These are phyloP conservation scores for Motacilla alba DNA, from an alignment of 2,113 vertebrate species.

Conservation along the genomic window DNA sequence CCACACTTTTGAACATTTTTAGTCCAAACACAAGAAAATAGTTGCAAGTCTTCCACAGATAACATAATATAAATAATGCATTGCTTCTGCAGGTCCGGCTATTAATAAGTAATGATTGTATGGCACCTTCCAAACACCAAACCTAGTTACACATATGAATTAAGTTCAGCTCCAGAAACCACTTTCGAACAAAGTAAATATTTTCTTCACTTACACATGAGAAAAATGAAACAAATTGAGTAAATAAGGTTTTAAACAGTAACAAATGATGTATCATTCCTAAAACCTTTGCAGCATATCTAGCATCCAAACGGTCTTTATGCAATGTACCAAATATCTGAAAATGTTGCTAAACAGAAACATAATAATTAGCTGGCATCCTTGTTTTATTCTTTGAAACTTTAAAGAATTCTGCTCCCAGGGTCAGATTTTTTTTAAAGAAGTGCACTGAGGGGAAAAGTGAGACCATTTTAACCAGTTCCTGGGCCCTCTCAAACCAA, in stretches of 20 bases:
- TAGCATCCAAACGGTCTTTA: not conserved
- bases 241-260: conserved; percentile 33
- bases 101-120: conserved; percentile 52
- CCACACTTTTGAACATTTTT: conserved; percentile 3
- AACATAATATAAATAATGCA: conserved; percentile 54
- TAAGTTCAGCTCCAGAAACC: conserved; percentile 41
- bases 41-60: conserved; percentile 16
- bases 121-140: conserved; percentile 60
- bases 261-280: conserved; percentile 31
- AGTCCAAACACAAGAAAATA: conserved; percentile 33
- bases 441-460: not conserved
- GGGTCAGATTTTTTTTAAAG: not conserved
- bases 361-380: not conserved
- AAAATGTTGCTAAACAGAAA: not conserved
- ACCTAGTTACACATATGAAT: conserved; percentile 63
- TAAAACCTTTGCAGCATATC: not conserved
- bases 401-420: not conserved
- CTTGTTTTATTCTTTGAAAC: not conserved
- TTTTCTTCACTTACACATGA: conserved; percentile 14
- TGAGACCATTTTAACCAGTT: not conserved
- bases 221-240: conserved; percentile 41
- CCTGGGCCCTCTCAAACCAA: not conserved
- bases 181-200: conserved; percentile 47
- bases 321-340: not conserved
- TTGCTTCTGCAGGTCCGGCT: conserved; percentile 28